These are phyloP conservation scores for Tetragnatha versicolor DNA, from an alignment of 1,140 invertebrate genomes.

Conservation along the genomic window DNA sequence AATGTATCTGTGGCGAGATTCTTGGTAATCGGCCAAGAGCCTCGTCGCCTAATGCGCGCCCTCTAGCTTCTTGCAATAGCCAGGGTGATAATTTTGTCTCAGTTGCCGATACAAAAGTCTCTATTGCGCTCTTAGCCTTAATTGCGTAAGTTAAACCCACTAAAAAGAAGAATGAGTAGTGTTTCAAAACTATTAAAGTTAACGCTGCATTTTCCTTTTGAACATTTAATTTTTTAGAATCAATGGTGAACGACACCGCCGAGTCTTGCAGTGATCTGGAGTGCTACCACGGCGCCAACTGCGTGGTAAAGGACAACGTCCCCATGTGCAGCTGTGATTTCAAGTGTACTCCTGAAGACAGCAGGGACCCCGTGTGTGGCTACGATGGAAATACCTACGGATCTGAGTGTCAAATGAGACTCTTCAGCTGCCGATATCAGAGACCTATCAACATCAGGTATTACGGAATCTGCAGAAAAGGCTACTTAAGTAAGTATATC, in stretches of 20 bases:
- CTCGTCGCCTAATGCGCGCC: too few relatives aligned
- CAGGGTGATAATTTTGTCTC: too few relatives aligned
- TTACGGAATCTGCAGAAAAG: slow-evolving; percentile 71
- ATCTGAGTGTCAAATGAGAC: slow-evolving; percentile 76
- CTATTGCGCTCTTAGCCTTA: too few relatives aligned
- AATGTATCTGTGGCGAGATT: too few relatives aligned
- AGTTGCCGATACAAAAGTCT: too few relatives aligned
- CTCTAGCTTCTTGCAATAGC: too few relatives aligned
- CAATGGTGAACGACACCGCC: slow-evolving; percentile 64
- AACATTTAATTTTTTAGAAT: slow-evolving; percentile 46
- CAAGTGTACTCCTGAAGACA: slow-evolving; percentile 59
- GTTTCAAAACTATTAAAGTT: too few relatives aligned
- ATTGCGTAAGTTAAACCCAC: too few relatives aligned
- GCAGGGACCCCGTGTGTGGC: slow-evolving; percentile 74
- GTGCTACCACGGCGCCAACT: slow-evolving; percentile 83
- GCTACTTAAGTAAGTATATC: slow-evolving; percentile 19
- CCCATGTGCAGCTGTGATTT: slow-evolving; percentile 69
- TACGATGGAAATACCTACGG: slow-evolving; percentile 83
- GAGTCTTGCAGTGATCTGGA: slow-evolving; percentile 76
- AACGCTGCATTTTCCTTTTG: too few relatives aligned
- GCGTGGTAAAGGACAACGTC: slow-evolving; percentile 73
- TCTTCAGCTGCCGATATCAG: slow-evolving; percentile 81
- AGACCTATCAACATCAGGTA: slow-evolving; percentile 82
- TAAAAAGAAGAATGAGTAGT: too few relatives aligned
- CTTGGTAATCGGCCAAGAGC: too few relatives aligned